These are phyloP conservation scores for Sinodicranocentrus sp. DNA, from an alignment of 2,888 invertebrate species.

Conservation along the genomic window DNA sequence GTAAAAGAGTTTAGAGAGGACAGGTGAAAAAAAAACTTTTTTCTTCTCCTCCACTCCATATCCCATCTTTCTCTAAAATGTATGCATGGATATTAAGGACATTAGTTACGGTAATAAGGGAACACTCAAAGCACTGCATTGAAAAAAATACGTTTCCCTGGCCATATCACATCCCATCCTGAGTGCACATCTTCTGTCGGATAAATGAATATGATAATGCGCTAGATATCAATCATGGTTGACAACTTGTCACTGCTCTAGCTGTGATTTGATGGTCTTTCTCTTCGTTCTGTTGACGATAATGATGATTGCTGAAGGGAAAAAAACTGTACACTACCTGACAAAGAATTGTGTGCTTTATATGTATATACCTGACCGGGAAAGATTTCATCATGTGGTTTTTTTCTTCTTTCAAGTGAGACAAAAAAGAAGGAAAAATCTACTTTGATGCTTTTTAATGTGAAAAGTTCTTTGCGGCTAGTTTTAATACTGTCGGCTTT, in stretches of 20 bases:
- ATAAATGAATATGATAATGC: conserved; percentile 74
- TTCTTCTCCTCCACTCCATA: conserved; percentile 18
- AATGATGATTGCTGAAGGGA: conserved; percentile 39
- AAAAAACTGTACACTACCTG: background rate
- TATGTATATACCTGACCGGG: too few species aligned
- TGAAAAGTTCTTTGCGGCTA: too few species aligned
- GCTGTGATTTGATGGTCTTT: conserved; percentile 67
- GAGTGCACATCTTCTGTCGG: conserved; percentile 40
- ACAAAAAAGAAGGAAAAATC: too few species aligned
- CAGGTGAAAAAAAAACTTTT: conserved; percentile 62
- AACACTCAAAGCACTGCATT: conserved; percentile 16
- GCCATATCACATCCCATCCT: conserved; percentile 22
- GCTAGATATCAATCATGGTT: conserved; percentile 75
- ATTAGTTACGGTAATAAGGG: conserved; percentile 66
- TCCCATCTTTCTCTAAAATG: conserved; percentile 53
- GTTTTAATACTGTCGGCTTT: background rate
- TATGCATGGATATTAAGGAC: conserved; percentile 62
- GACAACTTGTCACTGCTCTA: conserved; percentile 75
- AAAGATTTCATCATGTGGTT: too few species aligned
- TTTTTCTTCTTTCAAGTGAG: conserved; percentile 12
- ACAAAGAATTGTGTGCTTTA: too few species aligned
- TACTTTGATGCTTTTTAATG: background rate
- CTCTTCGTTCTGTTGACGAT: conserved; percentile 43
- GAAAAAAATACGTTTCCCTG: conserved; percentile 24
- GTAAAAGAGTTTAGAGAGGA: conserved; percentile 44